Evolutionary conservation across 2,113 vertebrate genomes (phyloP), one percentile per base, ranked within the genome.

Genomic region (Centrocercus urophasianus): DNA sequence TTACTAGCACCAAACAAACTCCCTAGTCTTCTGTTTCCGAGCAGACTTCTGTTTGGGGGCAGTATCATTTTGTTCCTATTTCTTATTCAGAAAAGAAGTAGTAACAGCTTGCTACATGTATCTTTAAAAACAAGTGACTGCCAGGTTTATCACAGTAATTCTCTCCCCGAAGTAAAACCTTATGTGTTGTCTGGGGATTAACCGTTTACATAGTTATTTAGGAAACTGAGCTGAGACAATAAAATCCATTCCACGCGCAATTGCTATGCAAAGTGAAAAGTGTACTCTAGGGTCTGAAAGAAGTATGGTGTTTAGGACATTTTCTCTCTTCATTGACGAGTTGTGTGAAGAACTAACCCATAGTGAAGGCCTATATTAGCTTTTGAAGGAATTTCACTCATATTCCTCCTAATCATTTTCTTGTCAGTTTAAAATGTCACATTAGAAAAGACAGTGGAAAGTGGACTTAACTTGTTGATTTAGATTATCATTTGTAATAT

Each of bases 401-500:
- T 42, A 27, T 89, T 96, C 73, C 60, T 74, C 57, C 59, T 82
- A 91, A 59, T 86, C 1, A 70, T 87, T 93, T 88, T 77, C 86
- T 78, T 91, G 45, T 86, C 75, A 91, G 34, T 88, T 93, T 95
- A 93, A 93, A 92, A 91, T 86, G 64, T 86, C 92, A 83, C 84
- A 92, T 76, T 89, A 71, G 86, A 92, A 94, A 93, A 94, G 8
- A 27, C 69, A 95, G 36, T 73, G 73, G 83, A 88, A 50, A 88
- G 64, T 78, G 74, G 90, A 81, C 82, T 91, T 92, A 95, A 93
- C 65, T 93, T 95, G 96, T 82, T 95, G 82, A 64, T 96, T 97
- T 97, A 93, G 47, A 75, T 61, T 72, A 86, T 89, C 96, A 91
- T 74, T 79, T 92, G 22, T 87, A 96, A 95, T 91, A 88, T 34